phyloP scores from a whole-genome alignment of 2,888 invertebrate genomes.

The Deladenus siricidicola region DNA sequence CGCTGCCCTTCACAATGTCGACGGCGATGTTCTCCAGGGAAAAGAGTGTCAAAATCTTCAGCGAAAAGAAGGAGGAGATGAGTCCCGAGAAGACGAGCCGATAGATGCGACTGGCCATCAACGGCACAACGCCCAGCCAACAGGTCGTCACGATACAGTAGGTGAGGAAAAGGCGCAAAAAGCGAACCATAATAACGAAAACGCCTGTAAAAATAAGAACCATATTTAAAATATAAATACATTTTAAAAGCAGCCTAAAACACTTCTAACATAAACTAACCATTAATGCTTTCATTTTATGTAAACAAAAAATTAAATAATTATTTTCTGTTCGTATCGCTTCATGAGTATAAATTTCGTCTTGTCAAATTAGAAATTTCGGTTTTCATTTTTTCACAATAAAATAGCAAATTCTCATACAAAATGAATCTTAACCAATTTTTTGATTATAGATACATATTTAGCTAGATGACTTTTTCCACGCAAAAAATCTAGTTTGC shows the following conservation, averaged over 20 bases:
- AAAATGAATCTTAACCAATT: no score
- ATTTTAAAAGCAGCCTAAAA: no score
- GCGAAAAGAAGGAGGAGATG: slow-evolving; percentile 24
- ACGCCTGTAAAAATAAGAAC: slow-evolving; percentile 26
- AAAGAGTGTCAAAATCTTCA: slow-evolving; percentile 33
- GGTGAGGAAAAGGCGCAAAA: slow-evolving; percentile 91
- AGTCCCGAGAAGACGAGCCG: slow-evolving; percentile 41
- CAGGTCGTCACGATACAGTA: slow-evolving; percentile 92
- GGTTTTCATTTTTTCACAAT: no score
- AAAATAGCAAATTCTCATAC: no score
- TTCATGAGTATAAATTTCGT: not conserved
- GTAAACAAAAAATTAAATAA: no score
- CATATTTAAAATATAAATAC: not conserved
- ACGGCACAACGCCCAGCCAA: slow-evolving; percentile 91
- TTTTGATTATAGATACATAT: no score
- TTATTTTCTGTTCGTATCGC: no score
- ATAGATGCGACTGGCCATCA: slow-evolving; percentile 70
- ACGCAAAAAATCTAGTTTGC: no score
- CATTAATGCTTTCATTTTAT: no score
- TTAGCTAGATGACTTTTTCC: no score
- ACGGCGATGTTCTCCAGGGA: slow-evolving; percentile 40
- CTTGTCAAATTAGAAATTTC: no score
- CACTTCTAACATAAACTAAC: no score
- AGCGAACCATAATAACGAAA: slow-evolving; percentile 65
- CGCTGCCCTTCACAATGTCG: slow-evolving; percentile 68